These are phyloP conservation scores for Sebastiscus albofasciatus DNA, from an alignment of 2,797 vertebrate genomes.

Conservation along the genomic window DNA sequence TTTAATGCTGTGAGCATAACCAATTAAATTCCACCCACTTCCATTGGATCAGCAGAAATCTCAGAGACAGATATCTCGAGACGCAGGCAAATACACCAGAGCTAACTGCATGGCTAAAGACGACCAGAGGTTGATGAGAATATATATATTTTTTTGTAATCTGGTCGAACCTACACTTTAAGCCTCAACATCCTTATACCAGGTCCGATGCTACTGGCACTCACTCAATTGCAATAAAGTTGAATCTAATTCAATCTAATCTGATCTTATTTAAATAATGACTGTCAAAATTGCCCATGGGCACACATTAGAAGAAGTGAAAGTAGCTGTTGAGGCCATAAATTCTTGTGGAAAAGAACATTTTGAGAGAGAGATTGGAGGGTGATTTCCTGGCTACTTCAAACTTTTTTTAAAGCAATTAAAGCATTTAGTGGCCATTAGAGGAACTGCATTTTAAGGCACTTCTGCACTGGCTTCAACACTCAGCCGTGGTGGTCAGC, in stretches of 20 bases:
- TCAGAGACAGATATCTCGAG: not conserved
- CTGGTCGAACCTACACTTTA: not conserved
- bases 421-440: constrained; percentile 6
- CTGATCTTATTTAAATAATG: not conserved
- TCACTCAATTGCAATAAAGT: constrained; percentile 5
- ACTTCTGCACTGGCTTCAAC: constrained; percentile 49
- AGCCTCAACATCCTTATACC: not conserved
- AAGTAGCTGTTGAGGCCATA: not conserved
- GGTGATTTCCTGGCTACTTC: not conserved
- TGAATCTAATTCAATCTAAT: constrained; percentile 6
- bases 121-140: not conserved
- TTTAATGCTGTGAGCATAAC: constrained; percentile 8
- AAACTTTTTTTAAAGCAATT: not conserved
- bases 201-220: not conserved
- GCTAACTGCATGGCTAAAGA: not conserved
- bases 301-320: not conserved
- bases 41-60: not conserved
- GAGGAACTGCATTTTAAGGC: constrained; percentile 63
- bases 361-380: not conserved
- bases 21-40: not conserved
- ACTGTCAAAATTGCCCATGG: constrained; percentile 13
- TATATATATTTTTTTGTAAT: not conserved
- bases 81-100: not conserved
- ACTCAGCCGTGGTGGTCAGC: constrained; percentile 23
- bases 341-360: not conserved